phyloP scores from a whole-genome alignment of 1,140 invertebrate species.

The Macrostomum lignano region DNA sequence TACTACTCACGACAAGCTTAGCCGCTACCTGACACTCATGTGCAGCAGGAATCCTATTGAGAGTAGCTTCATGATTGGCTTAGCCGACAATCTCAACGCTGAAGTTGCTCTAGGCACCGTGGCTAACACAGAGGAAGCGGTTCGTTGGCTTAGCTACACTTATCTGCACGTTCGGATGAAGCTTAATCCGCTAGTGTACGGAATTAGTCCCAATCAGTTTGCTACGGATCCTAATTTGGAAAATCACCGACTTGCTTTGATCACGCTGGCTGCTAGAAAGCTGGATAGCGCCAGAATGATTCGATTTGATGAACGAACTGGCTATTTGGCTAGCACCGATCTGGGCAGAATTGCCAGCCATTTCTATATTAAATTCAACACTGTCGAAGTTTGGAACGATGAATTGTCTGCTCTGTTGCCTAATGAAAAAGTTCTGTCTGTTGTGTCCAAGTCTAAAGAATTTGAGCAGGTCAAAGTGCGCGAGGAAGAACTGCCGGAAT shows the following conservation, averaged over 20 bases:
- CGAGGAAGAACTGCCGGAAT: slow-evolving; percentile 55
- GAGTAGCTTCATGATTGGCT: slow-evolving; percentile 62
- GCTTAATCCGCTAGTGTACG: slow-evolving; percentile 66
- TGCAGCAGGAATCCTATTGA: slow-evolving; percentile 93
- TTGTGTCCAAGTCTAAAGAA: slow-evolving; percentile 67
- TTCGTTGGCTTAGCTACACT: slow-evolving; percentile 87
- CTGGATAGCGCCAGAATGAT: slow-evolving; percentile 80
- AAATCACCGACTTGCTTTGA: too few relatives aligned
- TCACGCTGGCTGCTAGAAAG: slow-evolving; percentile 45
- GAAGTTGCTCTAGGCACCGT: slow-evolving; percentile 81
- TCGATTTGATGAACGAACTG: slow-evolving; percentile 50
- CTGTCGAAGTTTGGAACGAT: slow-evolving; percentile 42
- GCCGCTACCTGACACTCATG: slow-evolving; percentile 67
- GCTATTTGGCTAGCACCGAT: slow-evolving; percentile 49
- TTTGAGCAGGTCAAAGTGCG: slow-evolving; percentile 72
- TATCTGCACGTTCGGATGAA: slow-evolving; percentile 77
- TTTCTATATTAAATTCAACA: slow-evolving; percentile 88
- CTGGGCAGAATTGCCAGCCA: slow-evolving; percentile 78
- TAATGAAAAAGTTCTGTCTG: slow-evolving; percentile 50
- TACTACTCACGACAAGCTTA: slow-evolving; percentile 61
- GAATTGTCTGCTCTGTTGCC: slow-evolving; percentile 40
- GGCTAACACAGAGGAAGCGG: slow-evolving; percentile 69
- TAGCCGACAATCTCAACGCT: slow-evolving; percentile 88
- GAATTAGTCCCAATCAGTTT: too few relatives aligned
- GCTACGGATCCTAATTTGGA: too few relatives aligned